These are phyloP conservation scores for Hirundichthys speculiger DNA, from an alignment of 2,113 vertebrate species.

Conservation along the genomic window DNA sequence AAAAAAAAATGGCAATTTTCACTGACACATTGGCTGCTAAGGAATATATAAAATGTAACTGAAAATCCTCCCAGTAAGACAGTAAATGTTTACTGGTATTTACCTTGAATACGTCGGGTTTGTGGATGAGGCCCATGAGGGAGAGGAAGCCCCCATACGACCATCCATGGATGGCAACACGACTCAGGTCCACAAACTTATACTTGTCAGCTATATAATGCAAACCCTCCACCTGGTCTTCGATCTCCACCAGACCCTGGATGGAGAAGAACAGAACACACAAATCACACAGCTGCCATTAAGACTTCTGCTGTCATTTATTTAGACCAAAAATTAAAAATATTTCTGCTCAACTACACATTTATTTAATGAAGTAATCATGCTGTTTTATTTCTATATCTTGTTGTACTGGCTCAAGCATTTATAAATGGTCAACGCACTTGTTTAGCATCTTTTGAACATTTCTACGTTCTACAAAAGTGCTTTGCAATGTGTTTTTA, in stretches of 20 bases:
- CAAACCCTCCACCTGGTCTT: constrained; percentile 96
- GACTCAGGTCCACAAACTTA: constrained; percentile 91
- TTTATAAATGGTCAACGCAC: too few relatives aligned
- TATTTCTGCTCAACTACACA: too few relatives aligned
- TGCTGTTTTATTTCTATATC: too few relatives aligned
- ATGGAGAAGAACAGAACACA: background rate
- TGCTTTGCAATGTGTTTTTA: too few relatives aligned
- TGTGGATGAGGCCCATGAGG: constrained; percentile 95
- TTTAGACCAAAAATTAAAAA: background rate
- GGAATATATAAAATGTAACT: background rate
- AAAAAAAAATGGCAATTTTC: background rate
- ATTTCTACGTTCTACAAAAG: too few relatives aligned
- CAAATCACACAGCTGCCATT: background rate
- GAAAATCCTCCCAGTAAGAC: background rate
- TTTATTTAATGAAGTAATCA: too few relatives aligned
- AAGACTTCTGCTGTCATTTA: background rate
- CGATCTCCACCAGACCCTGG: constrained; percentile 95
- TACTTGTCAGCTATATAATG: constrained; percentile 92
- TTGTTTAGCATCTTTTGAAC: too few relatives aligned
- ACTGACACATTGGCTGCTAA: background rate
- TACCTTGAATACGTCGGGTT: constrained; percentile 93
- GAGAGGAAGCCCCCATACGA: constrained; percentile 97
- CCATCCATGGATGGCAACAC: constrained; percentile 95
- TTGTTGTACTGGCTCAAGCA: too few relatives aligned
- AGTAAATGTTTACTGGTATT: constrained; percentile 15